Base-by-base conservation (phyloP, 2,797 vertebrate species). In the Acipenser transmontanus region DNA sequence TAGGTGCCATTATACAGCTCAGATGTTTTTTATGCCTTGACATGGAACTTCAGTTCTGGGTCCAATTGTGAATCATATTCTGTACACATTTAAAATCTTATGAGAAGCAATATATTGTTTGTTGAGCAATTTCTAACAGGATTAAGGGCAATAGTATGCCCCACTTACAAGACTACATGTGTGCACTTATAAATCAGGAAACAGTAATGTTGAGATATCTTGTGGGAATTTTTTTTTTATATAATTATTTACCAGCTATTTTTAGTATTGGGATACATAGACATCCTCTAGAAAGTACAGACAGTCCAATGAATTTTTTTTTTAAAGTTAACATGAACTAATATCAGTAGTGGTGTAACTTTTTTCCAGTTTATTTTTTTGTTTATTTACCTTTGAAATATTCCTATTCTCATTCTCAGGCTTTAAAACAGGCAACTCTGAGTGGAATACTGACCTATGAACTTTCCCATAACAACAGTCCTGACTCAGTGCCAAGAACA, bases 401-500 rank as follows among this genome's bases (percentile, higher is more conserved):
- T 49, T 12, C 7, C 13, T 0, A 0, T 67, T 2, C 1, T 65
- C 52, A 57, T 47, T 64, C 14, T 34, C 54, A 50, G 9, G 47
- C 50, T 67, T 52, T 76, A 51, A 74, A 73, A 61, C 7, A 69
- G 70, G 66, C 66, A 5, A 67, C 68, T 76, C 47, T 66, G 73
- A 68, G 13, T 50, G 65, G 47, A 60, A 74, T 64, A 48, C 59
- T 47, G 51, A 13, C 67, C 66, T 77, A 68, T 72, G 65, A 14
- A 59, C 49, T 76, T 75, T 76, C 72, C 68, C 48, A 59, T 82
- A 72, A 72, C 52, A 9, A 6, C 6, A 8, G 47, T 64, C 8
- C 56, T 48, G 72, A 73, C 62, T 68, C 54, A 59, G 13, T 73
- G 73, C 67, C 70, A 64, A 65, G 69, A 70, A 71, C 61, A 64